These are phyloP conservation scores for Mesorhabditis spiculigera DNA, from an alignment of 2,888 invertebrate species.

Conservation along the genomic window DNA sequence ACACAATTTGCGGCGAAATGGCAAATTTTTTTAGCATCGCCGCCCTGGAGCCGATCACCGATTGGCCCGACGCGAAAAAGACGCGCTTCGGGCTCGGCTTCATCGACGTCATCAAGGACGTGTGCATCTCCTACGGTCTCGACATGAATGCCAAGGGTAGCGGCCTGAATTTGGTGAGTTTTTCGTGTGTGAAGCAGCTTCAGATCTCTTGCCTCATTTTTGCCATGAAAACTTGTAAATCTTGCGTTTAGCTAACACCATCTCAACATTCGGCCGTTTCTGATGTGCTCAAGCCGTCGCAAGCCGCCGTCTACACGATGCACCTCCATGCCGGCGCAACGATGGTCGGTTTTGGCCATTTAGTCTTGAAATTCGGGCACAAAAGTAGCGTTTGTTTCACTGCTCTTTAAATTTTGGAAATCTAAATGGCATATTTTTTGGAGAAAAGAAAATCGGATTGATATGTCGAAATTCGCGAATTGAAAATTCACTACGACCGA, in stretches of 20 bases:
- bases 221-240: not conserved
- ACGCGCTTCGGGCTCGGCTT: conserved; percentile 8
- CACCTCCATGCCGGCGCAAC: not conserved
- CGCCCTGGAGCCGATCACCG: conserved; percentile 3
- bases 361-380: not conserved
- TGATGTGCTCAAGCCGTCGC: not conserved
- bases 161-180: too few relatives aligned
- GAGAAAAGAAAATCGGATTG: too few relatives aligned
- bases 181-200: too few relatives aligned
- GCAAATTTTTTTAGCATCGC: not conserved
- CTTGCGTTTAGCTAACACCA: not conserved
- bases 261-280: not conserved
- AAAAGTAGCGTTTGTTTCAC: not conserved
- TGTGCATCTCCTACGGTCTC: not conserved
- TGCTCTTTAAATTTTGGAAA: not conserved
- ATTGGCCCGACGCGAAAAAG: conserved; percentile 13
- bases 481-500: too few relatives aligned
- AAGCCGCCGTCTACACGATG: not conserved
- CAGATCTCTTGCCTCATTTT: too few relatives aligned
- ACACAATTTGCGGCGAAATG: too few relatives aligned
- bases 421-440: not conserved
- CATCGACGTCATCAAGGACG: not conserved
- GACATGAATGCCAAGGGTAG: not conserved
- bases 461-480: too few relatives aligned
- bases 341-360: not conserved